A percentile compares a stretch with the other conserved stretches of the same genome.
Conservation (phyloP, 2,797 vertebrate species). For the Todus mexicanus region DNA sequence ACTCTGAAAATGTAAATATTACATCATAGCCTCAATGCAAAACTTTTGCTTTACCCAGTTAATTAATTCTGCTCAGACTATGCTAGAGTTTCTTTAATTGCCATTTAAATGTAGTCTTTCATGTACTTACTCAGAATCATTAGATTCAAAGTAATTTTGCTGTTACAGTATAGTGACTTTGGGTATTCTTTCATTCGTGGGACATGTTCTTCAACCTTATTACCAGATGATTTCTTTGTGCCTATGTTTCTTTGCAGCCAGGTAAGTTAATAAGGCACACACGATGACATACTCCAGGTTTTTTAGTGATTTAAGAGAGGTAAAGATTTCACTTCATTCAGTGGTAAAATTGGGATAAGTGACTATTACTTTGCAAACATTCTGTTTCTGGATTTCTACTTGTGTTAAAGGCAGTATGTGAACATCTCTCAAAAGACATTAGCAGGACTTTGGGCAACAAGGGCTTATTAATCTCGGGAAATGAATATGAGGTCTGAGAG, state of each 20-base stretch:
- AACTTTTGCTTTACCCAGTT: background rate
- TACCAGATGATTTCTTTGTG: background rate
- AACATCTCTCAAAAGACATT: conserved; percentile 9
- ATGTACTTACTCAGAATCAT: background rate
- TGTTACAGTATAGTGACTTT: background rate
- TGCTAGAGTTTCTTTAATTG: background rate
- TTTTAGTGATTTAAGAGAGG: background rate
- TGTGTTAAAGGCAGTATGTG: background rate
- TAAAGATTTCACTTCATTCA: background rate
- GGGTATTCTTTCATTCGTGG: background rate
- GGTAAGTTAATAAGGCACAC: background rate
- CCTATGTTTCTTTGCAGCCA: background rate
- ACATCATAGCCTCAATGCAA: background rate
- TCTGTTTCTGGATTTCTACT: background rate
- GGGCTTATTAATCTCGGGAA: background rate
- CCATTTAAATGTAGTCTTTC: conserved; percentile 6
- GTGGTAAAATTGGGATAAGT: background rate
- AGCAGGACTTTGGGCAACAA: background rate
- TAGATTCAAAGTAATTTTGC: background rate
- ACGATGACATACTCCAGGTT: background rate
- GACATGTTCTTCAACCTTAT: background rate
- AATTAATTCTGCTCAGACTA: background rate
- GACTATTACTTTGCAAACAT: background rate
- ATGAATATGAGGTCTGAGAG: background rate
- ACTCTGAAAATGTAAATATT: background rate